Conservation (phyloP, 2,888 invertebrate genomes). For the Trichogramma dendrolimi region DNA sequence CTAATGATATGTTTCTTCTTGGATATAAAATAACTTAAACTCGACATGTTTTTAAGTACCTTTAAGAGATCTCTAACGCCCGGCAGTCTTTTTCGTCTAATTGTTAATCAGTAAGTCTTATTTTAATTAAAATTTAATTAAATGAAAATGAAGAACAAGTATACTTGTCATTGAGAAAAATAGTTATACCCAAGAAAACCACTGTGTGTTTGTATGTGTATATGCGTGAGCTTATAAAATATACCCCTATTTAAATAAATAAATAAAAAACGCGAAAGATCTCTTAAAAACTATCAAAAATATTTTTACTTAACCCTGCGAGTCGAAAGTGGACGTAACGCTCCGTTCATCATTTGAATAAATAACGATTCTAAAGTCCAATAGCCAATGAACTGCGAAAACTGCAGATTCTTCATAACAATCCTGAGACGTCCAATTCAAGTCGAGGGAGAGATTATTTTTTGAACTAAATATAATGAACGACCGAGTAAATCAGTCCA, state of each 20-base stretch:
- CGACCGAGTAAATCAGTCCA: too few relatives aligned
- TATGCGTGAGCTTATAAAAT: background rate
- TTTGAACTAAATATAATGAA: too few relatives aligned
- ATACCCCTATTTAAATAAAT: conserved; percentile 20
- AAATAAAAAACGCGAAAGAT: conserved; percentile 35
- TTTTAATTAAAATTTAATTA: too few relatives aligned
- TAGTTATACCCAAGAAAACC: background rate
- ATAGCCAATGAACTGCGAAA: conserved; percentile 9
- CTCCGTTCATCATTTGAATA: conserved; percentile 35
- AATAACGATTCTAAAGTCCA: conserved; percentile 25
- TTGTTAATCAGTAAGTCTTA: too few relatives aligned
- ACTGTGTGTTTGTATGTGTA: background rate
- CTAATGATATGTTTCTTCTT: too few relatives aligned
- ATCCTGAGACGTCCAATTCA: conserved; percentile 51
- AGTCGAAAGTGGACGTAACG: conserved; percentile 51
- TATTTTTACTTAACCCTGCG: conserved; percentile 34
- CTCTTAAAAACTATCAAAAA: conserved; percentile 30
- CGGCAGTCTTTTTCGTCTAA: conserved; percentile 20
- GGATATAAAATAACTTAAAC: too few relatives aligned
- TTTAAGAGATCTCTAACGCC: conserved; percentile 28
- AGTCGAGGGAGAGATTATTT: conserved; percentile 33
- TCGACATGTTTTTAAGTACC: conserved; percentile 17
- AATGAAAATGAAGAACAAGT: too few relatives aligned
- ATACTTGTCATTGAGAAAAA: too few relatives aligned
- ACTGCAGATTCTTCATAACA: conserved; percentile 27